Base-by-base conservation (phyloP, 2,888 invertebrate species). In the Drosophila borealis region DNA sequence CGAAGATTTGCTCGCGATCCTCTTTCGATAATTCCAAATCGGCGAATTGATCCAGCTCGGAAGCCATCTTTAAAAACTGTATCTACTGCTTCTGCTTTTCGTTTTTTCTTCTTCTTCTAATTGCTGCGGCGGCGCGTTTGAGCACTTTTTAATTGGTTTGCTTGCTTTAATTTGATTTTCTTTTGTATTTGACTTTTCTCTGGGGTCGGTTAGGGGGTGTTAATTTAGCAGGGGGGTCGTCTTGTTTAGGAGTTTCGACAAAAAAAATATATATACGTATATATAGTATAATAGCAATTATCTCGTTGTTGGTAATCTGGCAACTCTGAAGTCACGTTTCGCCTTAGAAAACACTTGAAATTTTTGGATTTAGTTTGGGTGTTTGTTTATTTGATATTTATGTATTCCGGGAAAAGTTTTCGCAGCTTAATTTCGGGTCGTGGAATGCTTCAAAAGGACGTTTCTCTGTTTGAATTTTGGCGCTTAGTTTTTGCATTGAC, bases 1-100 rank as follows among this genome's bases (percentile, higher is more conserved):
- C 96, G 92, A 95, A 95, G 89, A 95, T 94, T 93, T 95, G 95
- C 93, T 95, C 95, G 85, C 95, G 94, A 91, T 95, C 95, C 91
- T 95, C 95, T 91, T 95, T 95, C 73, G 95, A 94, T 78, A 95
- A 93, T 91, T 94, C 95, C 89, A 95, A 93, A 89, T 95, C 95
- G 92, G 95, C 94, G 93, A 95, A 95, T 91, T 95, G 95, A 92
- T 94, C 92, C 89, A 92, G 88, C 89, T 92, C 92, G 79, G 93
- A 92, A 81, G 92, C 88, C 92, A 92, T 92, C 87, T 89, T 80
- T 10, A 48, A 42, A 29, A 70, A 68, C 57, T 78, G 44, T 61
- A 66, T 44, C 53, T 66, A 39, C 34, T 55, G 55, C 10, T 68
- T 29, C 17, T 48, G 21, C 13, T 37, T 25, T 14, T 19, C 33